A percentile compares a stretch with the other conserved stretches of the same genome.
Evolutionary conservation across 2,888 invertebrate species (phyloP).

Genomic region (Aplocera efformata): DNA sequence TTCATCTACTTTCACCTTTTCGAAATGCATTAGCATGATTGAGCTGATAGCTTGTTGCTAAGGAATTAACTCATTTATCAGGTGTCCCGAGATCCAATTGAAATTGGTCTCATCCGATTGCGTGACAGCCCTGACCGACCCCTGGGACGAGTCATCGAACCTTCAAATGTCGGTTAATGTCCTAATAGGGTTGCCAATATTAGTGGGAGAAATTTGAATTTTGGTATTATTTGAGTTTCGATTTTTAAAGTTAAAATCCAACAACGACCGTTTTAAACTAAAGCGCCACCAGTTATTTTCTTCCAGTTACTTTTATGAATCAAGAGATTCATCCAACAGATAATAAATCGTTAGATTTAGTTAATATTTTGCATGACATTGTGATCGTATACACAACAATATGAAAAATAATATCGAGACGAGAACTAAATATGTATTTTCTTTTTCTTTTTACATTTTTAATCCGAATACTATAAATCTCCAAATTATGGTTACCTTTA

Average conservation of each 20-base stretch:
- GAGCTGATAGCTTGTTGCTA: constrained; percentile 21
- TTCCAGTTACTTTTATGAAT: too few species aligned
- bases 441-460: too few species aligned
- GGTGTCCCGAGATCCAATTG: constrained; percentile 32
- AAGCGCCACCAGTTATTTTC: too few species aligned
- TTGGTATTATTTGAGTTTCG: too few species aligned
- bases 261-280: too few species aligned
- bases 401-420: too few species aligned
- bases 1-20: constrained; percentile 18
- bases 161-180: constrained; percentile 66
- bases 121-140: constrained; percentile 52
- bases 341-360: too few species aligned
- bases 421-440: too few species aligned
- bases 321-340: too few species aligned
- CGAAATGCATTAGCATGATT: constrained; percentile 21
- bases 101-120: constrained; percentile 47
- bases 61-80: constrained; percentile 24
- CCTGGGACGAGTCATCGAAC: constrained; percentile 72
- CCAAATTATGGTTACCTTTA: constrained; percentile 27
- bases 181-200: constrained; percentile 44
- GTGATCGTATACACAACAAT: too few species aligned
- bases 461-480: constrained; percentile 17
- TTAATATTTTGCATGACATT: too few species aligned
- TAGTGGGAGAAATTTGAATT: constrained; percentile 32
- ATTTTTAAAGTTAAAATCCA: too few species aligned